These are phyloP conservation scores for Scaptomyza pallida DNA, from an alignment of 1,140 invertebrate species.

Conservation along the genomic window DNA sequence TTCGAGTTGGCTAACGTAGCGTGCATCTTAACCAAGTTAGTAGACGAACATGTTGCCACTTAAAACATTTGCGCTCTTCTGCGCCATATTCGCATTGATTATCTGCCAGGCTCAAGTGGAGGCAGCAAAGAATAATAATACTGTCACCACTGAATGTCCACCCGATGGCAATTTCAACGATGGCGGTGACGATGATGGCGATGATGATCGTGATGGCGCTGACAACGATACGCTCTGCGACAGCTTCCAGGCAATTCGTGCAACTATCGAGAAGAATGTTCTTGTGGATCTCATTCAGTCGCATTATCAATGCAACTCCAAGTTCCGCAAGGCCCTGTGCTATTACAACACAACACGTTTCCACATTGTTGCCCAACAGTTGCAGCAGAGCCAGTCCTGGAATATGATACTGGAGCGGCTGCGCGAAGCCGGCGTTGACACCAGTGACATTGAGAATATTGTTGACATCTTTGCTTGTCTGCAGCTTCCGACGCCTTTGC, in stretches of 20 bases:
- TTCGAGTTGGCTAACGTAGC: slow-evolving; percentile 2
- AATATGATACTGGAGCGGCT: slow-evolving; percentile 33
- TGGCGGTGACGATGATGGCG: background rate
- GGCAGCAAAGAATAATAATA: too few species aligned
- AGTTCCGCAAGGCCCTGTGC: slow-evolving; percentile 57
- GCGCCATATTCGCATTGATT: slow-evolving; percentile 32
- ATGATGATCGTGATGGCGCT: background rate
- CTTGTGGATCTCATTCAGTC: slow-evolving; percentile 44
- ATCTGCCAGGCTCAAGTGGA: slow-evolving; percentile 4
- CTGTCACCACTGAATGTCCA: slow-evolving; percentile 9
- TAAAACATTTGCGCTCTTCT: slow-evolving; percentile 22
- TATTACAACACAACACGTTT: slow-evolving; percentile 59
- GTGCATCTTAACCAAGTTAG: slow-evolving; percentile 3
- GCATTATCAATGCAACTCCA: slow-evolving; percentile 63
- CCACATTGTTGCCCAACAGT: slow-evolving; percentile 22
- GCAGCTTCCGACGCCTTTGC: slow-evolving; percentile 18
- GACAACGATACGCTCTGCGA: slow-evolving; percentile 16
- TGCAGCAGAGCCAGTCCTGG: slow-evolving; percentile 50
- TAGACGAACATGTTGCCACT: slow-evolving; percentile 37
- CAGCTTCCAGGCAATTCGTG: slow-evolving; percentile 54
- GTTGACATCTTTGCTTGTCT: slow-evolving; percentile 58
- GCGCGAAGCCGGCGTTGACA: slow-evolving; percentile 31
- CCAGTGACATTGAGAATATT: slow-evolving; percentile 48
- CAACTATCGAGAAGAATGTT: slow-evolving; percentile 37
- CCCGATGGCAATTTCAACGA: background rate